Conservation (phyloP, 2,797 vertebrate genomes). For the Microchirus variegatus region DNA sequence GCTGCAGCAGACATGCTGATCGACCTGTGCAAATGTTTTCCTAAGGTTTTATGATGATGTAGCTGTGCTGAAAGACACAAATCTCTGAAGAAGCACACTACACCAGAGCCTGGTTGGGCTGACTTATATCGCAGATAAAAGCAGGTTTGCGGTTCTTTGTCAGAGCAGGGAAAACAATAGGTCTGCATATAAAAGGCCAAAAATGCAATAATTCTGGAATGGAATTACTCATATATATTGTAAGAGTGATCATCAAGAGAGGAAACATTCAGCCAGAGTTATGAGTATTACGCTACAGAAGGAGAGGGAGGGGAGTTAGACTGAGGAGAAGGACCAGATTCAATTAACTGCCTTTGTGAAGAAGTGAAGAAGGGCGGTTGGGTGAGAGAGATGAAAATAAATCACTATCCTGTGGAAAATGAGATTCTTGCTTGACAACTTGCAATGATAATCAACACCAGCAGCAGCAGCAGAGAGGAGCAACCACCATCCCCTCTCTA, state of each 20-base stretch:
- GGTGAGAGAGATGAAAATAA: constrained; percentile 69
- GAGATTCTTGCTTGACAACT: constrained; percentile 65
- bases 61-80: constrained; percentile 27
- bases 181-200: constrained; percentile 46
- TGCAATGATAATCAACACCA: constrained; percentile 29
- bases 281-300: constrained; percentile 43
- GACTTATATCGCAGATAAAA: constrained; percentile 43
- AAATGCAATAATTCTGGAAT: constrained; percentile 46
- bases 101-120: constrained; percentile 37
- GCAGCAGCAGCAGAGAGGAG: constrained; percentile 24
- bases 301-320: constrained; percentile 27
- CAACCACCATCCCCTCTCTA: constrained; percentile 9
- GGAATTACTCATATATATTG: constrained; percentile 49
- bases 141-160: constrained; percentile 25
- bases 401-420: constrained; percentile 69
- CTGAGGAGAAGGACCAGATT: constrained; percentile 58
- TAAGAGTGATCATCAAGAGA: constrained; percentile 48
- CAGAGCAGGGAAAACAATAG: constrained; percentile 14
- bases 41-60: constrained; percentile 35
- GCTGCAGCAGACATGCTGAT: constrained; percentile 27
- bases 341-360: constrained; percentile 70
- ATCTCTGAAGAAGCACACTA: constrained; percentile 22
- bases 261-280: constrained; percentile 52
- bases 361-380: constrained; percentile 46
- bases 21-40: constrained; percentile 22